Conservation (phyloP, 2,113 vertebrate species). For the Xiphophorus maculatus region DNA sequence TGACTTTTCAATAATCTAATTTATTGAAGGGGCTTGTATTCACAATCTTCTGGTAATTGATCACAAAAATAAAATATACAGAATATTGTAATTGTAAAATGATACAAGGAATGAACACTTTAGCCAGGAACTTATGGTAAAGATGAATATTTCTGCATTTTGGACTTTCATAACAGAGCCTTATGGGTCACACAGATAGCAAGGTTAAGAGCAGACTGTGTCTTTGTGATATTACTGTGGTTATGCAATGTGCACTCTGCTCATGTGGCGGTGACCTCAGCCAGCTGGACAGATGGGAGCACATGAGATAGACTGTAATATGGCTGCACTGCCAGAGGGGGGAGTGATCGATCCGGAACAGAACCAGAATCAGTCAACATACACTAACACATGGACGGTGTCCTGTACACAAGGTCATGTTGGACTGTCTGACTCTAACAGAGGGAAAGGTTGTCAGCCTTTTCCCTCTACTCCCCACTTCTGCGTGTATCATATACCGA, state of each 20-base stretch:
- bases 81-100: too few relatives aligned
- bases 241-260: conserved; percentile 8
- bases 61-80: too few relatives aligned
- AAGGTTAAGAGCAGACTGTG: not conserved
- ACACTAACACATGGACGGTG: conserved; percentile 12
- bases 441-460: not conserved
- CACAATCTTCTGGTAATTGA: too few relatives aligned
- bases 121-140: too few relatives aligned
- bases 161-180: too few relatives aligned
- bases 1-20: too few relatives aligned
- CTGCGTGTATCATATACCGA: not conserved
- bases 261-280: conserved; percentile 60
- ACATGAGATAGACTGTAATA: conserved; percentile 40
- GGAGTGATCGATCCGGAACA: conserved; percentile 55
- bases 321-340: conserved; percentile 47
- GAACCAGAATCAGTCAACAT: not conserved
- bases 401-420: conserved; percentile 40
- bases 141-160: too few relatives aligned
- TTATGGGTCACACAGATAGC: not conserved
- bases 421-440: conserved; percentile 21
- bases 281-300: conserved; percentile 5
- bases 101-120: too few relatives aligned
- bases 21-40: too few relatives aligned
- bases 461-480: not conserved
- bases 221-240: not conserved